Percentiles rank a stretch among this genome's conserved stretches.
Evolutionary conservation across 2,888 invertebrate genomes (phyloP).

Genomic region (Emmelina monodactyla): DNA sequence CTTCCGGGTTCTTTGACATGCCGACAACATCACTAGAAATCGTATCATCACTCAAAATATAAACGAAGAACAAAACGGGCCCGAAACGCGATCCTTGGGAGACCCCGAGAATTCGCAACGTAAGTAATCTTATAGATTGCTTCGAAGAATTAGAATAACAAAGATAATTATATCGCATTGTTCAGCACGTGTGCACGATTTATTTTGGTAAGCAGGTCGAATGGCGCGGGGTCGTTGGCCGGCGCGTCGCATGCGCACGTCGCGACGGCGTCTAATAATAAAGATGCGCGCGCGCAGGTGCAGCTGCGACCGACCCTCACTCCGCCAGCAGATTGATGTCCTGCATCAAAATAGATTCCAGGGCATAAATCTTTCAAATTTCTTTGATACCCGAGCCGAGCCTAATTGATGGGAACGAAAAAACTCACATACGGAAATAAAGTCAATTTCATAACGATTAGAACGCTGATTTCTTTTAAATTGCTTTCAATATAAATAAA

Average conservation of each 20-base stretch:
- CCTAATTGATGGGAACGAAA: conserved; percentile 6
- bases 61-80: too few relatives aligned
- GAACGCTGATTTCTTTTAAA: too few relatives aligned
- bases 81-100: neutral
- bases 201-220: conserved; percentile 62
- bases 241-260: conserved; percentile 53
- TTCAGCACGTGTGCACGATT: conserved; percentile 37
- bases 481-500: too few relatives aligned
- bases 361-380: conserved; percentile 10
- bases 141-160: neutral
- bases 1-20: too few relatives aligned
- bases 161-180: conserved; percentile 13
- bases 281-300: conserved; percentile 51
- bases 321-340: conserved; percentile 14
- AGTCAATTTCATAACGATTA: too few relatives aligned
- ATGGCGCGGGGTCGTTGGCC: conserved; percentile 46
- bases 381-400: conserved; percentile 6
- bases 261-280: conserved; percentile 55
- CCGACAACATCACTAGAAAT: too few relatives aligned
- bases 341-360: conserved; percentile 18
- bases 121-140: neutral
- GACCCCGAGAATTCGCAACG: neutral
- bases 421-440: too few relatives aligned
- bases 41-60: too few relatives aligned
- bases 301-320: conserved; percentile 20